Evolutionary conservation across 2,888 invertebrate species (phyloP).

Genomic region (Dolichopus griseipennis): DNA sequence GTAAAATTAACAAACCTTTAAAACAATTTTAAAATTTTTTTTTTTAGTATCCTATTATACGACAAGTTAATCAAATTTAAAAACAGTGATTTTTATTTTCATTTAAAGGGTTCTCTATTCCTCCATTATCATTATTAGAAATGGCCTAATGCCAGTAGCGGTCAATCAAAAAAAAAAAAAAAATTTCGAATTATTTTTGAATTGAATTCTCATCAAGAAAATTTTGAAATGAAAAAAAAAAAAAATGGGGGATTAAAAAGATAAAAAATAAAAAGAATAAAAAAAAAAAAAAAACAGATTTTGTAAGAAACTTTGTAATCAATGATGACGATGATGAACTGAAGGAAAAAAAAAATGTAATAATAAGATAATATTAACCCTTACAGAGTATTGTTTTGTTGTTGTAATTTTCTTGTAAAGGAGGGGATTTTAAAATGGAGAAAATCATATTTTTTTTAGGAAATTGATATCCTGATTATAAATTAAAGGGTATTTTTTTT

Average conservation of each 20-base stretch:
- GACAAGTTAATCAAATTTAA: no score
- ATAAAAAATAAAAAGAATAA: not conserved
- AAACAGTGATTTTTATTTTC: no score
- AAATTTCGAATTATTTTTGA: not conserved
- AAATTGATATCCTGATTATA: conserved; percentile 2
- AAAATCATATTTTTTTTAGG: not conserved
- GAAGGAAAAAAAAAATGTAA: not conserved
- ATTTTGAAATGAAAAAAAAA: not conserved
- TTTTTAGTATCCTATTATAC: no score
- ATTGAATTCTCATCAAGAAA: not conserved
- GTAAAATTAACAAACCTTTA: no score
- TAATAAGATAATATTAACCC: not conserved
- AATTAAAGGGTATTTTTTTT: not conserved
- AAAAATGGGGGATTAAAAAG: not conserved
- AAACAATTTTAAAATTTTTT: no score
- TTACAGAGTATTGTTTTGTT: not conserved
- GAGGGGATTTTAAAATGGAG: not conserved
- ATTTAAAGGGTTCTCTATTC: no score
- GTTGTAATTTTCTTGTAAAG: not conserved
- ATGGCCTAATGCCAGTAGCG: not conserved
- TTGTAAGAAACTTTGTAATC: not conserved
- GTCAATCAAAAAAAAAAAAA: not conserved
- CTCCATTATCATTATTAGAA: no score
- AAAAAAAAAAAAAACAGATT: no score
- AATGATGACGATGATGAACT: not conserved